Conservation (phyloP, 2,888 invertebrate genomes). For the Drosophila dives region DNA sequence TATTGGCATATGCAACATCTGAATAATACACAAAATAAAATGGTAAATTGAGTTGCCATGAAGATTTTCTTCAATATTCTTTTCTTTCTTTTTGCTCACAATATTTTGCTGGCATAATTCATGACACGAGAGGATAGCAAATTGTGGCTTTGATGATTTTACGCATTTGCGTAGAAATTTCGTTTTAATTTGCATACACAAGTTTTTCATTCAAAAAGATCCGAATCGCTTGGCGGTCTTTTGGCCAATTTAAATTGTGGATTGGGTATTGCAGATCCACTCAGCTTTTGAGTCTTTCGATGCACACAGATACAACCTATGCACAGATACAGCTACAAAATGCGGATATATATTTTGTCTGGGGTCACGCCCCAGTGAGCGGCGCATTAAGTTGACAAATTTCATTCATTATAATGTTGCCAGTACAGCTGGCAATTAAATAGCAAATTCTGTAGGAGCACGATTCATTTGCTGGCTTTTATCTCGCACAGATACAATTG, state of each 20-base stretch:
- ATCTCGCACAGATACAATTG: slow-evolving; percentile 27
- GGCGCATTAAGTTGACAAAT: slow-evolving; percentile 76
- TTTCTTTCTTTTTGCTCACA: background rate
- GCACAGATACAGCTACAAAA: slow-evolving; percentile 26
- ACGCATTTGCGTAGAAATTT: slow-evolving; percentile 67
- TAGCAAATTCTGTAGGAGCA: slow-evolving; percentile 19
- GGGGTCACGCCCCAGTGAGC: slow-evolving; percentile 55
- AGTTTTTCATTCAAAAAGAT: slow-evolving; percentile 49
- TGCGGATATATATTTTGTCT: slow-evolving; percentile 23
- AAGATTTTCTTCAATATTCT: background rate
- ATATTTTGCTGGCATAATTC: slow-evolving; percentile 27
- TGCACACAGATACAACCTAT: slow-evolving; percentile 13
- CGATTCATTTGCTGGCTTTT: background rate
- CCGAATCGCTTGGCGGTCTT: slow-evolving; percentile 53
- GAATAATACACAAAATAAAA: background rate
- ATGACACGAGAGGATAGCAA: slow-evolving; percentile 43
- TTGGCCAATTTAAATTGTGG: slow-evolving; percentile 60
- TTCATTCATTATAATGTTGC: slow-evolving; percentile 67
- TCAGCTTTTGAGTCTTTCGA: slow-evolving; percentile 14
- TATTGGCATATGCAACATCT: too few relatives aligned
- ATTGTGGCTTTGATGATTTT: slow-evolving; percentile 75
- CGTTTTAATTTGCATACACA: slow-evolving; percentile 63
- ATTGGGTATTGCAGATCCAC: background rate
- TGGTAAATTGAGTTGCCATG: background rate
- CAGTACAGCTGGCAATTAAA: slow-evolving; percentile 68